Conservation (phyloP, 2,888 invertebrate genomes). For the Omphaloscelis lunosa region DNA sequence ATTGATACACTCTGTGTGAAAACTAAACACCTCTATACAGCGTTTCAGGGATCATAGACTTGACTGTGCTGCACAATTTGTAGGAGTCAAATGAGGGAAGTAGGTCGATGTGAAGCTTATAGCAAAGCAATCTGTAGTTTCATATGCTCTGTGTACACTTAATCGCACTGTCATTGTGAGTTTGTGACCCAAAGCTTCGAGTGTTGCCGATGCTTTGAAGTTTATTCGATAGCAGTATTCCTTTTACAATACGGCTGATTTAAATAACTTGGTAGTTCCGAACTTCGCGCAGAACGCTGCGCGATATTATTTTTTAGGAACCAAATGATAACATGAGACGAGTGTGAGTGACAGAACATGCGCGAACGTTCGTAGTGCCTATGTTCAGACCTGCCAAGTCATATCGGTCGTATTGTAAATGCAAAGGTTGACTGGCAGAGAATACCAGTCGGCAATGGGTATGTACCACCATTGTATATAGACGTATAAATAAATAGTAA, state of each 20-base stretch:
- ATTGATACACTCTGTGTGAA: neutral
- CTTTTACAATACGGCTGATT: neutral
- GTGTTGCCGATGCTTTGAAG: neutral
- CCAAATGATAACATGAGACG: no score
- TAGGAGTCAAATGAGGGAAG: constrained; percentile 30
- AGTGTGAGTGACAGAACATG: no score
- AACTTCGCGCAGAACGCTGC: no score
- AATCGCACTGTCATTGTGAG: constrained; percentile 39
- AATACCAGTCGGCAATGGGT: neutral
- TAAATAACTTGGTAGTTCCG: no score
- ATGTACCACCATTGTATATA: neutral
- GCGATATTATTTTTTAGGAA: no score
- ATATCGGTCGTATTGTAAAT: neutral
- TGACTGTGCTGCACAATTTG: constrained; percentile 22
- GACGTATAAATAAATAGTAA: neutral
- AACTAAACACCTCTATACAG: neutral
- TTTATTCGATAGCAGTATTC: neutral
- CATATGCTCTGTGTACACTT: constrained; percentile 40
- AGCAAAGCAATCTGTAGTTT: constrained; percentile 37
- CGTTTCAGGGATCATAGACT: constrained; percentile 18
- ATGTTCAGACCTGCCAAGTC: no score
- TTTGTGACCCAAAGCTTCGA: constrained; percentile 1
- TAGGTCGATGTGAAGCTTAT: constrained; percentile 39
- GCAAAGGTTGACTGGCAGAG: neutral
- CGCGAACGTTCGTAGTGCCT: no score